Evolutionary conservation across 2,888 invertebrate genomes (phyloP), one percentile per base, ranked within the genome.

Genomic region (Molorchus minor): DNA sequence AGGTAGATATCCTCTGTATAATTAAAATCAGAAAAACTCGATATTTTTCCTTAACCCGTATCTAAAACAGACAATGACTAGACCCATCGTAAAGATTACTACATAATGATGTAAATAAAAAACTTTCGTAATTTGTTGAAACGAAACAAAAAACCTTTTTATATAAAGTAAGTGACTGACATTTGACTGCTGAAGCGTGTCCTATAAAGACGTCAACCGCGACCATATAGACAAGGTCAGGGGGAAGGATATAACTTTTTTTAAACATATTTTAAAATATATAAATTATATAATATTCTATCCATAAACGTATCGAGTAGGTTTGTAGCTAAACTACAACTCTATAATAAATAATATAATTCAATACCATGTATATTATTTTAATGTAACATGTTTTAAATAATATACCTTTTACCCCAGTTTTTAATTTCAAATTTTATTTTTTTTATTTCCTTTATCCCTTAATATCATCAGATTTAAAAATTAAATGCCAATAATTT

Each of bases 131-230:
- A 49, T 49, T 49, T 12, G 46, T 49, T 38, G 10, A 21, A 38
- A 40, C 15, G 25, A 1, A 1, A 29, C 16, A 49, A 49, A 38
- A 38, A 49, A 49, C 7, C 38, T 38, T 49, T 49, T 49, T 49
- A 29, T 20, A 29, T 25, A 25, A n/a, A 25, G 40, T 36, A 38
- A 49, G 49, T 49, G 49, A 49, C 38, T 49, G 49, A 38, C 49
- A 49, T 38, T 49, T 40, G 49, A 49, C 16, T 49, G 49, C 15
- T 49, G 38, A 38, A 49, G 49, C 49, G 49, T 49, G 29, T 13
- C 43, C 25, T 49, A 38, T 56, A 59, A 61, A 64, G 61, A 64
- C 61, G 59, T 62, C 61, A 61, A 62, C 61, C 61, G 61, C 61
- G 52, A 58, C 63, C 43, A 25, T 25, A 35, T 19, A 64, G 62